Conservation (phyloP, 2,113 vertebrate genomes). For the Podiceps cristatus region DNA sequence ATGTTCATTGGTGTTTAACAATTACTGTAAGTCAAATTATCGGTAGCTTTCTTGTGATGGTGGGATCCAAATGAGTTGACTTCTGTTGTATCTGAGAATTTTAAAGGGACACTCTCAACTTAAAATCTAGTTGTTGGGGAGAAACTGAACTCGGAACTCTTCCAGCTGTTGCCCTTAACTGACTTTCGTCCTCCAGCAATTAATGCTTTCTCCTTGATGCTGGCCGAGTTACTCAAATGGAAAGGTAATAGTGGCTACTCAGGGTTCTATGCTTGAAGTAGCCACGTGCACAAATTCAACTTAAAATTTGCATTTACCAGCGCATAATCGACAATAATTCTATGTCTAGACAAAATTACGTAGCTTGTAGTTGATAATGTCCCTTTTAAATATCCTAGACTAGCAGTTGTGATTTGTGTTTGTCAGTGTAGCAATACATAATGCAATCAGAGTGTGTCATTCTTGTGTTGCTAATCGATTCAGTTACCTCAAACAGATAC, state of each 20-base stretch:
- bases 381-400: not conserved
- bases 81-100: not conserved
- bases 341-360: not conserved
- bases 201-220: not conserved
- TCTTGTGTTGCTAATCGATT: not conserved
- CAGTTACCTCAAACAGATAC: not conserved
- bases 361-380: conserved; percentile 6
- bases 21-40: not conserved
- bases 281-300: not conserved
- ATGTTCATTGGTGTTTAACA: not conserved
- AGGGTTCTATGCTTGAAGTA: not conserved
- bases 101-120: conserved; percentile 35
- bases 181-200: not conserved
- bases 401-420: not conserved
- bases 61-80: not conserved
- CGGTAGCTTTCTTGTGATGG: not conserved
- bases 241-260: not conserved
- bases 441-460: not conserved
- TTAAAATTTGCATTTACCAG: not conserved
- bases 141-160: not conserved
- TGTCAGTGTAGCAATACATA: not conserved
- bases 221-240: not conserved
- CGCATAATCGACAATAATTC: not conserved
- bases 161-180: not conserved
- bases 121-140: not conserved